Percentiles rank a stretch among this genome's conserved stretches.
phyloP scores from a whole-genome alignment of 2,113 vertebrate species.

The Phalacrocorax aristotelis region DNA sequence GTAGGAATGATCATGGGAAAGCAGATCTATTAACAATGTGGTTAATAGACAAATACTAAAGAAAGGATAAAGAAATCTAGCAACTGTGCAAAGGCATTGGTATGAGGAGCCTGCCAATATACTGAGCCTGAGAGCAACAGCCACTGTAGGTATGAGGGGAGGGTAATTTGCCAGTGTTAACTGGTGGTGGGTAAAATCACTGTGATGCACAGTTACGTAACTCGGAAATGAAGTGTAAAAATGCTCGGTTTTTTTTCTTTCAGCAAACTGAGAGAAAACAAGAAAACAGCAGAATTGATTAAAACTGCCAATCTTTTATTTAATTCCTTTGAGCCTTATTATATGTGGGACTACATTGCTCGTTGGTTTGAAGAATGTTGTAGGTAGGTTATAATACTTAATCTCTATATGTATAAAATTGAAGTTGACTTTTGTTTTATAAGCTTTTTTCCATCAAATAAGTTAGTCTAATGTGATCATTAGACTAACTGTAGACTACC shows the following conservation, averaged over 20 bases:
- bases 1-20: background rate
- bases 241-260: conserved; percentile 18
- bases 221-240: background rate
- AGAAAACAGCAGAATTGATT: conserved; percentile 96
- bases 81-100: background rate
- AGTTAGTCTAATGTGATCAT: background rate
- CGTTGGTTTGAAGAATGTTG: conserved; percentile 98
- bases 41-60: background rate
- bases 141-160: background rate
- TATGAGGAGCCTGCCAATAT: background rate
- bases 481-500: background rate
- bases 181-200: background rate
- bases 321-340: conserved; percentile 99
- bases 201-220: background rate
- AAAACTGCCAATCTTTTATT: conserved; percentile 99
- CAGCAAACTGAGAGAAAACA: conserved; percentile 97
- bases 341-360: conserved; percentile 99
- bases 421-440: background rate
- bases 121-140: background rate
- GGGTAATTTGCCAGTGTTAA: background rate
- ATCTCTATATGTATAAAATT: background rate
- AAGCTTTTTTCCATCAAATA: background rate
- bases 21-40: background rate
- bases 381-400: conserved; percentile 79
- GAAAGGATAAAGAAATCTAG: background rate